phyloP scores from a whole-genome alignment of 2,797 vertebrate genomes.

The Carduelis carduelis region DNA sequence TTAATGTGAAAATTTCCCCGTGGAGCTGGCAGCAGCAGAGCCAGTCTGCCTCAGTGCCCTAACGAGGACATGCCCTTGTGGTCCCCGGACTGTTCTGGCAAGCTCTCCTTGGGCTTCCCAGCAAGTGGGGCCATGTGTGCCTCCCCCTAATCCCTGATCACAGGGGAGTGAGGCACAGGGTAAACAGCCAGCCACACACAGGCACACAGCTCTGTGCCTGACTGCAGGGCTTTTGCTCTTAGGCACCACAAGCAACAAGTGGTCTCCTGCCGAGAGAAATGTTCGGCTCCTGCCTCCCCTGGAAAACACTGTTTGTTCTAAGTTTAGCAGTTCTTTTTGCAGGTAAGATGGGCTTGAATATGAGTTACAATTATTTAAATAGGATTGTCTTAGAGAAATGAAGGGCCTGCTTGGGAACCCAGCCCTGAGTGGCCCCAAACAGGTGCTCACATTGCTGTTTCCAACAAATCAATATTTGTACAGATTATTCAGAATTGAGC shows the following conservation, averaged over 20 bases:
- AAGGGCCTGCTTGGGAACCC: neutral
- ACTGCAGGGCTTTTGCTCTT: neutral
- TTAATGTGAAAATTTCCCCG: neutral
- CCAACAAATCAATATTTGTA: neutral
- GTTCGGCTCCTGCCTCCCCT: neutral
- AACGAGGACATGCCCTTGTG: neutral
- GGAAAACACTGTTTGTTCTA: neutral
- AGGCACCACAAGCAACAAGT: neutral
- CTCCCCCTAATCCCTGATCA: neutral
- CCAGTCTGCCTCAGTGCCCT: rapidly evolving
- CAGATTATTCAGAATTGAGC: neutral
- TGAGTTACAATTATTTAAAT: neutral
- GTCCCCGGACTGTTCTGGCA: neutral
- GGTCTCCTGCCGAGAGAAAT: neutral
- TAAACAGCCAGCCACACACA: neutral
- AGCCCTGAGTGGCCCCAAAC: rapidly evolving
- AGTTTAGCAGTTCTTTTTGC: neutral
- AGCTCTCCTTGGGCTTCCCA: neutral
- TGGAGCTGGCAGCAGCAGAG: neutral
- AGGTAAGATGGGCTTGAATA: conserved; percentile 14
- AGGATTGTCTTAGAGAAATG: neutral
- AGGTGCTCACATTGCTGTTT: neutral
- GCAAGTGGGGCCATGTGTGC: neutral
- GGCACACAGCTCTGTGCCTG: neutral
- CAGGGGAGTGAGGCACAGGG: rapidly evolving